Base-by-base conservation (phyloP, 2,888 invertebrate genomes). In the Bombylius discolor region DNA sequence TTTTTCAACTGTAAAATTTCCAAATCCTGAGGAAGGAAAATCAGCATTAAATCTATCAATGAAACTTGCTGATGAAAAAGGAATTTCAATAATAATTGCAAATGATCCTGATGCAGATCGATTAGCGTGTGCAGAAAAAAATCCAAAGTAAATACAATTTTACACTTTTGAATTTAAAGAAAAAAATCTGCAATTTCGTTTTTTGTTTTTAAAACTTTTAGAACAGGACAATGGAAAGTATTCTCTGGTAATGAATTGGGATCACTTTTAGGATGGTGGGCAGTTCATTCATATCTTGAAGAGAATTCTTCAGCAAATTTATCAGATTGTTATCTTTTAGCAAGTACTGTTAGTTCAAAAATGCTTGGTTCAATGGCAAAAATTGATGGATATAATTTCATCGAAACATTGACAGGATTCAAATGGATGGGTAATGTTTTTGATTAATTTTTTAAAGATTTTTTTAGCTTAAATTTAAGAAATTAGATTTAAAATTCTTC, bases 101-200 rank as follows among this genome's bases (percentile, higher is more conserved):
- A 99, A 98, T 72, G 99, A 99, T 76, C 99, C 99, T 0, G 99
- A 99, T 73, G 98, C 98, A 1, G 99, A 99, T 75, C 80, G 99
- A 56, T 77, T 97, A 62, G 97, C 96, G 0, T 84, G 93, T 33
- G 98, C 97, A 0, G 95, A 96, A 70, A 89, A 85, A 70, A 78
- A 82, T 67, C 67, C 73, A 6, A 75, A 74, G 87, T 88, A 69
- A 65, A 64, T 64, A 57, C 23, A 23, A 23, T 23, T 23, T 23
- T 23, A 23, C 23, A 23, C 3, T 23, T 23, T 23, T 23, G 23
- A 23, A 23, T 23, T 23, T 23, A 2, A 23, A 23, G n/a, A n/a
- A 23, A 23, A 23, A 23, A 2, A 23, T 23, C 3, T 23, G 23
- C 23, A 23, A 23, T 23, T 23, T 23, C 23, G 23, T 23, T 23